Evolutionary conservation across 2,113 vertebrate genomes (phyloP).

Genomic region (Oncorhynchus kisutch): DNA sequence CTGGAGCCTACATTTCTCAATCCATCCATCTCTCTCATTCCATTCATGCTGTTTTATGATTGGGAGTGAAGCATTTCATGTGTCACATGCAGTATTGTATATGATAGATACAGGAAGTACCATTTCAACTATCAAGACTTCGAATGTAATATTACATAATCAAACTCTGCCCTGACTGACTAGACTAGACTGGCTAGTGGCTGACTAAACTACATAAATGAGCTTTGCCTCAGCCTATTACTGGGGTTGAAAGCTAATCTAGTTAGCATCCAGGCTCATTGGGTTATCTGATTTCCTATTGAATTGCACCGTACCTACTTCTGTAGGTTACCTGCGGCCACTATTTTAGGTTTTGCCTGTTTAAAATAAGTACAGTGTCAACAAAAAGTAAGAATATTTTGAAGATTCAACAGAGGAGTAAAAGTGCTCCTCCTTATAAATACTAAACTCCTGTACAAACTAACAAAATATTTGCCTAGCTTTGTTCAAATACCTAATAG

Average conservation of each 20-base stretch:
- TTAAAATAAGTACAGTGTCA: not conserved
- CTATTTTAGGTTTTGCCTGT: not conserved
- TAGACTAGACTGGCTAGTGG: no score
- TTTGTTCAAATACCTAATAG: conserved; percentile 59
- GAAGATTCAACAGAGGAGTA: not conserved
- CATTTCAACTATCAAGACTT: no score
- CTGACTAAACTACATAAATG: no score
- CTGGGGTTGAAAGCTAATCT: not conserved
- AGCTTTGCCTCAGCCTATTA: no score
- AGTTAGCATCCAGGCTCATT: not conserved
- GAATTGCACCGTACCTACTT: not conserved
- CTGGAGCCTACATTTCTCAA: conserved; percentile 70
- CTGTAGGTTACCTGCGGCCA: not conserved
- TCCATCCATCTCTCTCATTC: conserved; percentile 47
- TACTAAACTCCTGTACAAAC: conserved; percentile 44
- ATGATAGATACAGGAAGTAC: no score
- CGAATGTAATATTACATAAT: no score
- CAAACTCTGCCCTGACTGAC: no score
- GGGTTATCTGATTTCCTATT: not conserved
- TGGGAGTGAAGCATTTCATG: conserved; percentile 55
- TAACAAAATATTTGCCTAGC: conserved; percentile 62
- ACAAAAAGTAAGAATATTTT: not conserved
- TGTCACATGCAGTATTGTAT: not conserved
- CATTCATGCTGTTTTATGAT: conserved; percentile 68
- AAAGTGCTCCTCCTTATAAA: conserved; percentile 30